Evolutionary conservation across 2,888 invertebrate genomes (phyloP).

Genomic region (Xestobium rufovillosum): DNA sequence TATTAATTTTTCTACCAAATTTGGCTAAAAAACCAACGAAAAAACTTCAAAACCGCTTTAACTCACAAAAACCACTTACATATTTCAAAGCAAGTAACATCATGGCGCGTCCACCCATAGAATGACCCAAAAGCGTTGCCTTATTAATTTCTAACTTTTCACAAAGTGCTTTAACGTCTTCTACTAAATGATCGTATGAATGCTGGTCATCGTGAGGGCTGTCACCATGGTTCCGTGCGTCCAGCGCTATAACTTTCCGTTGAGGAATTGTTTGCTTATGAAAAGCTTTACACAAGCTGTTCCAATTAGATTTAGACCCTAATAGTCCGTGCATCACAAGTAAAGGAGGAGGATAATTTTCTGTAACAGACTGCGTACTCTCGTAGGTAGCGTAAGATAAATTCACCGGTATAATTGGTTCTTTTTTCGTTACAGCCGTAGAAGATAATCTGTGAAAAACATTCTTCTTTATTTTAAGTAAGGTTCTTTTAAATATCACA

Average conservation of each 20-base stretch:
- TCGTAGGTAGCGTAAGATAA: conserved; percentile 64
- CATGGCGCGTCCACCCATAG: conserved; percentile 91
- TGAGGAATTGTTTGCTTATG: conserved; percentile 52
- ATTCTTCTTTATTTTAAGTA: too few species aligned
- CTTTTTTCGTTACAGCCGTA: too few species aligned
- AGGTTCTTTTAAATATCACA: too few species aligned
- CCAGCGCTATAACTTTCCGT: conserved; percentile 71
- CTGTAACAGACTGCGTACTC: conserved; percentile 34
- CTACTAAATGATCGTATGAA: conserved; percentile 65
- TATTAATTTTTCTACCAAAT: conserved; percentile 57
- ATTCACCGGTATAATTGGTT: conserved; percentile 54
- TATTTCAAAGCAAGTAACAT: conserved; percentile 75
- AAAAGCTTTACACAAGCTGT: conserved; percentile 58
- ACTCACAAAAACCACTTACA: conserved; percentile 41
- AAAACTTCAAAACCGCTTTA: neutral
- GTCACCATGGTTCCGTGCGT: conserved; percentile 93
- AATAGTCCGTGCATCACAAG: conserved; percentile 82
- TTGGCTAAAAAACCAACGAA: conserved; percentile 43
- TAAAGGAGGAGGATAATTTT: conserved; percentile 50
- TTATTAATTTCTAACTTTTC: conserved; percentile 56
- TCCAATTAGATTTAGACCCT: conserved; percentile 84
- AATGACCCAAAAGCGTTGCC: conserved; percentile 76
- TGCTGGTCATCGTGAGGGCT: conserved; percentile 73
- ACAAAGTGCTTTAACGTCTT: conserved; percentile 63
- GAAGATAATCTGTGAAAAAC: too few species aligned